Percentiles rank a stretch among this genome's conserved stretches.
Conservation (phyloP, 2,113 vertebrate species). For the Corynorhinus townsendii region DNA sequence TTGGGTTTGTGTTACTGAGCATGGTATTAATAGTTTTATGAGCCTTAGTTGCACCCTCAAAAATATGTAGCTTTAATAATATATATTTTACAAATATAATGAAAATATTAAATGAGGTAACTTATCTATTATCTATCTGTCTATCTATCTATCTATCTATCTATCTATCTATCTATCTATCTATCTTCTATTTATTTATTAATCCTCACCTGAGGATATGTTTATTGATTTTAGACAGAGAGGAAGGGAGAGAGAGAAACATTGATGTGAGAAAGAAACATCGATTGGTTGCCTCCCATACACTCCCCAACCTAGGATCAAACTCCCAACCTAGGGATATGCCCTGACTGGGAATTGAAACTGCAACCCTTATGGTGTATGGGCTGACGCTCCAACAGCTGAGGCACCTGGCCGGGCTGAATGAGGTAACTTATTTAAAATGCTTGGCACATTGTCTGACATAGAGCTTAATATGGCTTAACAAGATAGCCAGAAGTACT, state of each 20-base stretch:
- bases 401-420: not conserved
- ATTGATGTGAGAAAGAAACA: not conserved
- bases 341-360: not conserved
- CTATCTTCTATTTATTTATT: not conserved
- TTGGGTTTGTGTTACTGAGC: not conserved
- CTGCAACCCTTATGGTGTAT: not conserved
- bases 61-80: not conserved
- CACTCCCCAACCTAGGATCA: not conserved
- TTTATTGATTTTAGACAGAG: not conserved
- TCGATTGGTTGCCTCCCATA: not conserved
- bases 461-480: not conserved
- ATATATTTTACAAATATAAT: not conserved
- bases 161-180: too few relatives aligned
- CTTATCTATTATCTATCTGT: not conserved
- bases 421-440: not conserved
- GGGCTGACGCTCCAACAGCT: not conserved
- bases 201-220: not conserved
- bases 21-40: not conserved
- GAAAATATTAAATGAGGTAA: not conserved
- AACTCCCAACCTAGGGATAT: not conserved
- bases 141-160: too few relatives aligned
- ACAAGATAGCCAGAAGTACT: not conserved
- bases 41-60: not conserved
- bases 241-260: not conserved
- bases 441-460: not conserved